These are phyloP conservation scores for Panopea generosa DNA, from an alignment of 2,888 invertebrate species.

Conservation along the genomic window DNA sequence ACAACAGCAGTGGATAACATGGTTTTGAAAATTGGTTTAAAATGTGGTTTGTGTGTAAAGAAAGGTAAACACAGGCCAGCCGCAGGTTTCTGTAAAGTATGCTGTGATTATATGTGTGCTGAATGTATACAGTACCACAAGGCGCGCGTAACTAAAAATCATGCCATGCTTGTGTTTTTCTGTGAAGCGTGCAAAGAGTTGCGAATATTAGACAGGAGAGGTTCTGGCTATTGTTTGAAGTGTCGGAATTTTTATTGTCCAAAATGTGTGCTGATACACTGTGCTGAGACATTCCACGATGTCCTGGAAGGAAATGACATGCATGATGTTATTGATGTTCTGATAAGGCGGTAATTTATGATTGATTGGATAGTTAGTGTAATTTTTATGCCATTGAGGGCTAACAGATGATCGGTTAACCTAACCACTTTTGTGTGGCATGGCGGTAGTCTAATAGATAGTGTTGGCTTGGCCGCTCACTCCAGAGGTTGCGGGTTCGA, in stretches of 20 bases:
- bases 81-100: constrained; percentile 48
- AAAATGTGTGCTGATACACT: constrained; percentile 37
- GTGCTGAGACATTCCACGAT: constrained; percentile 29
- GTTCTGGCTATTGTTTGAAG: constrained; percentile 41
- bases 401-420: too few species aligned
- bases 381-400: too few species aligned
- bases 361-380: too few species aligned
- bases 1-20: not conserved
- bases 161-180: constrained; percentile 45
- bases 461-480: too few species aligned
- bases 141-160: constrained; percentile 31
- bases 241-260: constrained; percentile 45
- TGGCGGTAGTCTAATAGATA: too few species aligned
- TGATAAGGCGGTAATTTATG: constrained; percentile 24
- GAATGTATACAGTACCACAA: constrained; percentile 35
- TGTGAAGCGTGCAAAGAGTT: constrained; percentile 52
- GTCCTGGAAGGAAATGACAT: constrained; percentile 45
- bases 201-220: constrained; percentile 42
- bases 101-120: constrained; percentile 44
- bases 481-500: too few species aligned
- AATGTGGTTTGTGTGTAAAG: constrained; percentile 35
- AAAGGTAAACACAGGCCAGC: constrained; percentile 31
- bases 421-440: too few species aligned
- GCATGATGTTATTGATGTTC: constrained; percentile 39
- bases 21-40: constrained; percentile 14